Evolutionary conservation across 2,113 vertebrate species (phyloP).

Genomic region (Tautogolabrus adspersus): DNA sequence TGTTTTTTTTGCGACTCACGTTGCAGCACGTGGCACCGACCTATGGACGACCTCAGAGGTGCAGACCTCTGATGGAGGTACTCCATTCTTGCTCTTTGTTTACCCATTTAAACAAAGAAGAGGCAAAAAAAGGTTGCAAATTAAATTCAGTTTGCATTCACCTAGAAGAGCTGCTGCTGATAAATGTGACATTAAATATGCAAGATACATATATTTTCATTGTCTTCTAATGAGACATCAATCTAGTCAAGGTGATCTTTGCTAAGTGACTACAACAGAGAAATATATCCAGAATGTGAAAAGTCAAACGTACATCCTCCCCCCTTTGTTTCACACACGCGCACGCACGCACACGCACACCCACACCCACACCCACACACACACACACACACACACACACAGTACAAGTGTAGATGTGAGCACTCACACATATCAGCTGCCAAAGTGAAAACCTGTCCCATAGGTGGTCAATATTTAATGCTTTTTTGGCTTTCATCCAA

Average conservation of each 20-base stretch:
- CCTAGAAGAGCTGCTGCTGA: neutral
- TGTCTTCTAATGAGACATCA: neutral
- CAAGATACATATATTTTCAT: no score
- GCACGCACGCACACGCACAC: no score
- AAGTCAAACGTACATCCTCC: neutral
- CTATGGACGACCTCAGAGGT: no score
- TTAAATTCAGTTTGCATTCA: no score
- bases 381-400: neutral
- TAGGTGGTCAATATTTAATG: slow-evolving; percentile 55
- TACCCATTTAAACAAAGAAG: no score
- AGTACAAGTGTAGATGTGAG: neutral
- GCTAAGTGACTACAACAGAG: neutral
- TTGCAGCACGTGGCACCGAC: no score
- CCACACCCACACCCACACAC: no score
- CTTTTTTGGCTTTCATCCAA: slow-evolving; percentile 59
- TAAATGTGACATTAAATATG: neutral
- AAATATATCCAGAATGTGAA: neutral
- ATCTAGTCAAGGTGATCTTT: neutral
- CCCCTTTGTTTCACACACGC: neutral
- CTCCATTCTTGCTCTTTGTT: no score
- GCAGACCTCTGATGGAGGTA: no score
- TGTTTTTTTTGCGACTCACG: no score
- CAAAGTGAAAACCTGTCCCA: slow-evolving; percentile 32
- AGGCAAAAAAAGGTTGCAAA: no score
- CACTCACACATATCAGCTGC: neutral